A percentile compares a stretch with the other conserved stretches of the same genome.
phyloP scores from a whole-genome alignment of 2,888 invertebrate genomes.

The Aethes cnicana region DNA sequence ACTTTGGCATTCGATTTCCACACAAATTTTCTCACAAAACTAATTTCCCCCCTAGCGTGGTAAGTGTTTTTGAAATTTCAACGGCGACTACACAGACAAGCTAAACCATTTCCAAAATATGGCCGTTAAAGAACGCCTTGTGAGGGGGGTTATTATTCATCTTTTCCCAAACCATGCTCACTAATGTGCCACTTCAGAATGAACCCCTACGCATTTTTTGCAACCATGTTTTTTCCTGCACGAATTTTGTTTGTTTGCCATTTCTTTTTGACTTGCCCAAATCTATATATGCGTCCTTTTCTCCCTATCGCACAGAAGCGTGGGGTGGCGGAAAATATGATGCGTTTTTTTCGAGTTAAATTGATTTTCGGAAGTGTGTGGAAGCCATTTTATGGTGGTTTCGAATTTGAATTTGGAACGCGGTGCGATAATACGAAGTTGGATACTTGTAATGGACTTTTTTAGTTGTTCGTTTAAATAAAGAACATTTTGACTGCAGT shows the following conservation, averaged over 20 bases:
- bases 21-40: too few species aligned
- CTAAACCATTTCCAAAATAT: constrained; percentile 43
- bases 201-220: constrained; percentile 74
- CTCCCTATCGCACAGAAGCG: constrained; percentile 57
- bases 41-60: too few species aligned
- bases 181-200: constrained; percentile 76
- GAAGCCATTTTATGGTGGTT: constrained; percentile 69
- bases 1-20: too few species aligned
- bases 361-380: constrained; percentile 77
- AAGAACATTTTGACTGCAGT: constrained; percentile 11
- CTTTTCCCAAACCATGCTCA: constrained; percentile 67
- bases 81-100: too few species aligned
- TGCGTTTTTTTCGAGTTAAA: constrained; percentile 78
- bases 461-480: neutral
- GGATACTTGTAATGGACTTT: constrained; percentile 4
- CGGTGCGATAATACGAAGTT: constrained; percentile 19
- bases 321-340: constrained; percentile 80
- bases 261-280: constrained; percentile 42
- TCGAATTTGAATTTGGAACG: constrained; percentile 22
- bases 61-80: too few species aligned
- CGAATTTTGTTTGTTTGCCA: constrained; percentile 67
- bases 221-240: constrained; percentile 78
- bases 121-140: constrained; percentile 40
- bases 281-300: constrained; percentile 46
- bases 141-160: constrained; percentile 71